Evolutionary conservation across 1,140 invertebrate genomes (phyloP), one percentile per base, ranked within the genome.

Genomic region (Zophobas atratus): DNA sequence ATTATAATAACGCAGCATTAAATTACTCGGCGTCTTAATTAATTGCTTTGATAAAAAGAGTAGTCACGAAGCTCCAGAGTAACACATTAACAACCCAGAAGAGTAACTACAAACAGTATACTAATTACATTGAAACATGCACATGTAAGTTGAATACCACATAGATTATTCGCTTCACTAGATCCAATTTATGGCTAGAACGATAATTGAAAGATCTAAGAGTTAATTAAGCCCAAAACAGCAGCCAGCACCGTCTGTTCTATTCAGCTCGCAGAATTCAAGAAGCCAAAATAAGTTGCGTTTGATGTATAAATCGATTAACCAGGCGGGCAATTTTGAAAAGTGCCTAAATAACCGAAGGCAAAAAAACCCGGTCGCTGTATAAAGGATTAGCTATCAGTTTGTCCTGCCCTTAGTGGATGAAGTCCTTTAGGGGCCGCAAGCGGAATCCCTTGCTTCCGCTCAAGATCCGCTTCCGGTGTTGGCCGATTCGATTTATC

Each of bases 341-440:
- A 67, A 67, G 60, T 67, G 39, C 60, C 60, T 67, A 67, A 67
- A 67, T 67, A 67, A 32, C 60, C 39, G 1, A 8, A 41, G 39
- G 60, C 39, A 67, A 67, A 51, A 43, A 67, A 67, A 32, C 20
- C 55, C 38, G 60, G 39, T 67, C 60, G 39, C 60, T n/a, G 39
- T 46, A 67, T 67, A 67, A 41, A 67, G 60, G 60, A 46, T 67
- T 67, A 67, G 39, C 38, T 41, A 43, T 67, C 41, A 67, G 60
- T 67, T 67, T 67, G 60, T 46, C 39, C 39, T 43, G 39, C 38
- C 60, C 60, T 67, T 67, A 67, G 60, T 67, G 60, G 39, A 67
- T 67, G 60, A 67, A 67, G 60, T 67, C 60, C 60, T 67, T 67
- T 67, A 67, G 60, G 60, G 60, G 43, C 60, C 60, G 39, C 60